A percentile compares a stretch with the other conserved stretches of the same genome.
These are phyloP conservation scores for Dasyornis broadbenti DNA, from an alignment of 2,113 vertebrate species.

Conservation along the genomic window DNA sequence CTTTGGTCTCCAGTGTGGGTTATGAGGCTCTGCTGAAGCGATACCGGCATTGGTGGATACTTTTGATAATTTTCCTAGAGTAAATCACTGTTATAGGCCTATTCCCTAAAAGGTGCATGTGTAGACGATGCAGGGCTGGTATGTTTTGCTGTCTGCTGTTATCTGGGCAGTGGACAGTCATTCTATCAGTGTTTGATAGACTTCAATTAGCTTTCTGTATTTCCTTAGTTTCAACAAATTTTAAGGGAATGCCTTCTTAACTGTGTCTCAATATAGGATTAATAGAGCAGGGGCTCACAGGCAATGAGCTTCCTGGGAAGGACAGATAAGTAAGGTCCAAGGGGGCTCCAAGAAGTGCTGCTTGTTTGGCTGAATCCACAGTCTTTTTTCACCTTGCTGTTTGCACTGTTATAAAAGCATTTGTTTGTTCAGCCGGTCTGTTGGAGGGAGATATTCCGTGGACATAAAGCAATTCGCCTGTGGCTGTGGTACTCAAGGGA, in stretches of 20 bases:
- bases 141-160: background rate
- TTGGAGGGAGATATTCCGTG: background rate
- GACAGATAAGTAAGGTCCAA: background rate
- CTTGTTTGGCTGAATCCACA: background rate
- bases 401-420: background rate
- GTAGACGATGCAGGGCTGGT: background rate
- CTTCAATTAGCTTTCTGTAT: background rate
- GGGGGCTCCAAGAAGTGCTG: background rate
- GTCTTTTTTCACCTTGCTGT: background rate
- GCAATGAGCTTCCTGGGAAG: background rate
- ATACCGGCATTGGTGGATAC: background rate
- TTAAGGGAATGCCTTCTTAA: background rate
- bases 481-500: background rate
- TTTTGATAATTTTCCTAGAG: background rate
- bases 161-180: background rate
- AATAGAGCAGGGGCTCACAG: background rate
- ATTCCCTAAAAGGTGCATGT: rapidly evolving
- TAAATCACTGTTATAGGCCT: background rate
- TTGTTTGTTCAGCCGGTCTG: background rate
- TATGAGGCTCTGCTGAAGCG: background rate
- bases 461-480: background rate
- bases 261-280: background rate
- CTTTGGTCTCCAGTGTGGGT: background rate
- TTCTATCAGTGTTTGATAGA: background rate
- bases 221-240: background rate